Base-by-base conservation (phyloP, 1,140 invertebrate species). In the Conus betulinus region DNA sequence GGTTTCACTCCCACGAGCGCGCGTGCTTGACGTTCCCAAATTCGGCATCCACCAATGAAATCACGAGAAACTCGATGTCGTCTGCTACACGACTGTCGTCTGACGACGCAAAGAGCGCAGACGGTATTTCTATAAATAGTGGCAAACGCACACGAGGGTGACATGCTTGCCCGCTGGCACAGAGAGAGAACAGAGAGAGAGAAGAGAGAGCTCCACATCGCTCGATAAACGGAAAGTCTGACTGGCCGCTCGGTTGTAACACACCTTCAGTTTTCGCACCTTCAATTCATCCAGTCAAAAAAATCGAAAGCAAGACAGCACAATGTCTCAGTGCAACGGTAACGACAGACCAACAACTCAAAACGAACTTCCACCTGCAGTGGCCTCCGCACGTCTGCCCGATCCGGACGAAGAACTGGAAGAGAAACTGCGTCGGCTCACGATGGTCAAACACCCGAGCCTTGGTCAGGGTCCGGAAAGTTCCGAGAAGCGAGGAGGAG, bases 391-490 rank as follows among this genome's bases (percentile, higher is more conserved):
- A 15, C 52, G 63, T 52, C 39, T 91, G 88, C 89, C 90, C 39
- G 90, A 93, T 55, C 89, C 90, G 13, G 89, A 93, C 82, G 20
- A 85, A 27, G 92, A 94, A 85, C 63, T 94, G 17, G 92, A 93
- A 27, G 89, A 91, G 63, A 92, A 92, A 84, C 84, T 94, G 25
- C 91, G 90, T 82, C 71, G 90, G 13, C 60, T 94, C 51, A 91
- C 92, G 3, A 90, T 90, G 27, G 90, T 91, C 39, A 90, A 85
- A 27, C 90, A 91, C n/a, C 81, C 90, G 0, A 90, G 90, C 52
- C 76, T 88, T 15, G 71, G 57, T 23, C 74, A 57, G 63, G 76
- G 71, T 4, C n/a, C 57, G 5, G n/a, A 60, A 13, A 85, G 78
- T 55, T 60, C 83, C n/a, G 39, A 63, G 78, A 79, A 60, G 8